Conservation (phyloP, 2,797 vertebrate species). For the Smutsia gigantea region DNA sequence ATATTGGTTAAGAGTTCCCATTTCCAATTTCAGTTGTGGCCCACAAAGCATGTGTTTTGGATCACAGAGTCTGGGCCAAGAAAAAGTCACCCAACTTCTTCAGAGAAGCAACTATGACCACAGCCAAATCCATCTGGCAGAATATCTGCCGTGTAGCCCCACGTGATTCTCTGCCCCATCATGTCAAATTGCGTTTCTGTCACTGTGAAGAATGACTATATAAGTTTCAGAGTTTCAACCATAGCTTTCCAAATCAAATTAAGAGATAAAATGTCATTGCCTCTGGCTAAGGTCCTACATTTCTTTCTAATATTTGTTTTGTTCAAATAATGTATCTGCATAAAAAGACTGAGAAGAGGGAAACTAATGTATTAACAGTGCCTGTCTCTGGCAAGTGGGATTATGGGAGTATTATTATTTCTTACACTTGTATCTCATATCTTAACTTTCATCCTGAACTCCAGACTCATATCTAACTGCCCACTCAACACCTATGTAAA, state of each 20-base stretch:
- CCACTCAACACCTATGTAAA: neutral
- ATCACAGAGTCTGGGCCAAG: neutral
- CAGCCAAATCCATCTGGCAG: neutral
- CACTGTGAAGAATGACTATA: neutral
- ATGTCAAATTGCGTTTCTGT: neutral
- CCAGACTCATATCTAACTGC: neutral
- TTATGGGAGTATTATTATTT: neutral
- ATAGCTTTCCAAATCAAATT: conserved; percentile 13
- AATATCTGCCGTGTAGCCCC: neutral
- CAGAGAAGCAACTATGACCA: neutral
- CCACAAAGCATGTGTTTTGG: neutral
- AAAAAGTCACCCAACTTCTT: neutral
- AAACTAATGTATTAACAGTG: neutral
- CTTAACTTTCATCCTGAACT: neutral
- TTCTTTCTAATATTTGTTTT: neutral
- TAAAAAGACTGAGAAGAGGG: neutral
- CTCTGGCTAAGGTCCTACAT: neutral
- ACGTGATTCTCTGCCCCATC: neutral
- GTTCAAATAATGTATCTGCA: neutral
- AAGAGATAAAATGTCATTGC: neutral
- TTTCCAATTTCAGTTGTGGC: neutral
- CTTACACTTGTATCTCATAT: neutral
- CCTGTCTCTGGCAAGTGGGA: neutral
- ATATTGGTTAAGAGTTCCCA: neutral
- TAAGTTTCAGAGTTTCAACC: neutral